Evolutionary conservation across 2,113 vertebrate genomes (phyloP), one percentile per base, ranked within the genome.

Genomic region (Lipophrys pholis): DNA sequence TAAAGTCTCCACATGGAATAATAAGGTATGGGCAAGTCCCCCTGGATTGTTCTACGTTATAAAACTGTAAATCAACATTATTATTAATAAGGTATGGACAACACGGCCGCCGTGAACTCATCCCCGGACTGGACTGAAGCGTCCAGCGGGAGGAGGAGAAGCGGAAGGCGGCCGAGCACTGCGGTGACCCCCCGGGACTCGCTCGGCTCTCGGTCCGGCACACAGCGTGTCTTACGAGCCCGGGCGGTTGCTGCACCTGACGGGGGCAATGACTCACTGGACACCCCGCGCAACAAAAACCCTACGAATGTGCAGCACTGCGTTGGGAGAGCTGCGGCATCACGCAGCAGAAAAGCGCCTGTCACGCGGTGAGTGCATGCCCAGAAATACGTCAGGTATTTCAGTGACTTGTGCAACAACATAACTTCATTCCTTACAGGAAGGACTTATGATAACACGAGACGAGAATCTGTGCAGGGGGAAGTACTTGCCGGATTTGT

Each of bases 161-260:
- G 70, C 3, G 58, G 11, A 45, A 49, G 64, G 38, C 70, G 42
- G 5, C 1, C 9, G 39, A 39, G 11, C n/a, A 6, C 49, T n/a
- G 15, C 50, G 3, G 57, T 12, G 30, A 17, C 48, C 50, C 5
- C 49, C 7, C 8, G 6, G 14, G 51, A 12, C 16, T 16, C 10
- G 11, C 6, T 5, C 10, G 58, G 55, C 21, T 58, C 39, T 0
- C 56, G 6, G 9, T 10, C 43, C 8, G 40, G 7, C 17, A 6
- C 43, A 17, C n/a, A 41, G 14, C 84, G 77, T 41, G 77, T 83
- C 53, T 42, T 86, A 41, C 56, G 78, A 35, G 17, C 62, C n/a
- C 56, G 81, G 8, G 36, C 14, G 15, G 50, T 17, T 7, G 61
- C 0, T 8, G 61, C 0, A n/a, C 30, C 36, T 9, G 16, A 35